Base-by-base conservation (phyloP, 2,797 vertebrate species). In the Antrozous pallidus region DNA sequence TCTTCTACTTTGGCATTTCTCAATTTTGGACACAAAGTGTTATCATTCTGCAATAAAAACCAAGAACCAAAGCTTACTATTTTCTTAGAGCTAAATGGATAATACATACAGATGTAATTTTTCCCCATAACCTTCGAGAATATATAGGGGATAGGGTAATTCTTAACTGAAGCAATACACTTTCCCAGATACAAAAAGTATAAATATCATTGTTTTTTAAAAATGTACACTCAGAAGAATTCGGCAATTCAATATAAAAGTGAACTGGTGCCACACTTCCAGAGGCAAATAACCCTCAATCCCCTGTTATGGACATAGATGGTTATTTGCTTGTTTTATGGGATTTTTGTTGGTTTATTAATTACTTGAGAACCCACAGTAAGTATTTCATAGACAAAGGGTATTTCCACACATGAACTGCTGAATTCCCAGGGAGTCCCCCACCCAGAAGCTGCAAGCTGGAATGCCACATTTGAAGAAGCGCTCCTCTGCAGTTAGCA, bases 1-100 rank as follows among this genome's bases (percentile, higher is more conserved):
- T 99, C 99, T 98, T 99, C 99, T 90, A 99, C 99, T 98, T 99
- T 99, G 95, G 98, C 98, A 81, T 99, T 99, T 96, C 99, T 99
- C 97, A 99, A 98, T 97, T 98, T 99, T 5, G 99, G 98, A 75
- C 99, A 99, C 96, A 99, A 98, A 79, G 98, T 98, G 22, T 98
- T 98, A 92, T 99, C 99, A 80, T 98, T 98, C 99, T 99, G 94
- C 0, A 26, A 90, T 4, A 90, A 96, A 56, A 97, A 81, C 90
- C 89, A 73, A 94, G 89, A 95, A 38, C 26, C 58, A 91, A 63
- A 73, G 63, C 63, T 16, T 90, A 96, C 18, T 6, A 45, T 38
- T 94, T 88, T 93, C 61, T 91, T 74, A 88, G 31, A 73, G 77
- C 4, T 28, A 58, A 22, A 91, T 26, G 7, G 9, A 45, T 45